Percentiles rank a stretch among this genome's conserved stretches.
Conservation (phyloP, 2,888 invertebrate genomes). For the Liopterus haemorrhoidalis region DNA sequence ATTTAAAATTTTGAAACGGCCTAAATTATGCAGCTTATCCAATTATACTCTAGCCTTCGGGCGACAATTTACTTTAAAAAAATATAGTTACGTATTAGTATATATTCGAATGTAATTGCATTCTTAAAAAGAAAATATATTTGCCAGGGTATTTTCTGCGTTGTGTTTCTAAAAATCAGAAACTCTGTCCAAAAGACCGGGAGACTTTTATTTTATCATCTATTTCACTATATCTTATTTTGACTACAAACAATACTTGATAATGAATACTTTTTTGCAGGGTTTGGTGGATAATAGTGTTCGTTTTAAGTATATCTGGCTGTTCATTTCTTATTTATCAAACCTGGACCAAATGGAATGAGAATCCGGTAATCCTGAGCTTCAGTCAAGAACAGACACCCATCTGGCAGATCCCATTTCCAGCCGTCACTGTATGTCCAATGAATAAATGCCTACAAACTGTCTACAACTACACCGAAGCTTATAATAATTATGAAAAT, state of each 20-base stretch:
- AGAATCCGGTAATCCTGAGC: constrained; percentile 68
- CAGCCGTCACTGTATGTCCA: constrained; percentile 44
- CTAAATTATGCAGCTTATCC: too few species aligned
- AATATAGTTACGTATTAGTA: too few species aligned
- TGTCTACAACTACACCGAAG: constrained; percentile 54
- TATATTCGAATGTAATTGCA: too few species aligned
- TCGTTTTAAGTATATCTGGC: constrained; percentile 55
- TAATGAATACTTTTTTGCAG: constrained; percentile 42
- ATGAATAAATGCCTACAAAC: constrained; percentile 51
- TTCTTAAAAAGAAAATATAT: too few species aligned
- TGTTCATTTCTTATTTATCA: constrained; percentile 57
- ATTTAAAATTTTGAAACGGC: too few species aligned
- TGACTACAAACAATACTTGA: too few species aligned
- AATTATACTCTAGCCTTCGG: too few species aligned
- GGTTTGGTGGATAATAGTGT: constrained; percentile 60
- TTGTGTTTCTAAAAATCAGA: background rate
- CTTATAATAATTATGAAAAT: constrained; percentile 36
- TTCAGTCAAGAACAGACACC: constrained; percentile 68
- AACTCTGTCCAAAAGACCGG: too few species aligned
- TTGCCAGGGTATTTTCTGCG: background rate
- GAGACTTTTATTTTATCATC: too few species aligned
- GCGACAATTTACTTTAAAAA: too few species aligned
- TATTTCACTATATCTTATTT: too few species aligned
- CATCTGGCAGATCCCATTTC: constrained; percentile 56
- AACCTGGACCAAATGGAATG: constrained; percentile 67